Base-by-base conservation (phyloP, 2,797 vertebrate genomes). In the Esox lucius region DNA sequence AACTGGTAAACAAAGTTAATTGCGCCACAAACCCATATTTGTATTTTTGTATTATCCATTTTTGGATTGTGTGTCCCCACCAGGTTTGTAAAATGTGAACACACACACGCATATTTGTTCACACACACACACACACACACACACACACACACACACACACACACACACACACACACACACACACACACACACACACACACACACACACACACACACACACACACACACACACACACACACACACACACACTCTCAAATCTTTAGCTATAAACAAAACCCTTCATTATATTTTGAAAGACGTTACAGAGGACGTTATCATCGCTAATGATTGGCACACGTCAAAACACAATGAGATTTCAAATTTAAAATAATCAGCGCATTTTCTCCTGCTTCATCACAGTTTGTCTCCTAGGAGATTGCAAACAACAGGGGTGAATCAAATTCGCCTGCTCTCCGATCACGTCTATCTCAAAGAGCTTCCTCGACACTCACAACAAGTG, bases 1-100 rank as follows among this genome's bases (percentile, higher is more conserved):
- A 78, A 71, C 72, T 46, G n/a, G 42, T 46, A 46, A 53, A 85
- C 17, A 28, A 74, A 83, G 81, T 88, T 46, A 46, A 46, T 46
- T 5, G n/a, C n/a, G n/a, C 53, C 16, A 17, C 53, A 56, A 17
- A 56, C 53, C 5, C 53, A n/a, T 16, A 12, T 46, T 1, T 42
- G 7, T 42, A 5, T 42, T 42, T 42, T 46, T 46, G 42, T 46
- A 46, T 11, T 46, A 46, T 46, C 1, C 42, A 11, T 46, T 46
- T 46, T 11, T 11, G 42, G 42, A 46, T 46, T 46, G 42, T 46
- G 9, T 42, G 42, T 46, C 42, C 42, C 42, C 12, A 11, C 42
- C 42, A 39, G 42, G 42, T 46, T 46, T 11, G 6, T 13, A 46
- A 46, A 46, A 46, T 46, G 42, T 46, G 42, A 46, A 56, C 19